Percentiles rank a stretch among this genome's conserved stretches.
Evolutionary conservation across 2,888 invertebrate species (phyloP).

Genomic region (Xylophagus ater): DNA sequence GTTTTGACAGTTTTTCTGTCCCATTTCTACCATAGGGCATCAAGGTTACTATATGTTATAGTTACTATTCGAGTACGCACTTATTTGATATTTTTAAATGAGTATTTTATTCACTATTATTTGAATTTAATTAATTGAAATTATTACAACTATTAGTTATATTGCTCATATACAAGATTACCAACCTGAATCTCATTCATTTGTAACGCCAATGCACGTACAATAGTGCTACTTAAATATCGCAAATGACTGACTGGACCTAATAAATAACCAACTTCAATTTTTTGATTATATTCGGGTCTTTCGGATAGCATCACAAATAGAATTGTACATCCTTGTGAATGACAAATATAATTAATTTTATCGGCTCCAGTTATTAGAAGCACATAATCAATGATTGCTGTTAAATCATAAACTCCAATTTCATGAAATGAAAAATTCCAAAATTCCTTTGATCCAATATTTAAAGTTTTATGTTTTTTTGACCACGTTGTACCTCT

Average conservation of each 20-base stretch:
- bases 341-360: slow-evolving; percentile 31
- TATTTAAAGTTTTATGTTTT: slow-evolving; percentile 26
- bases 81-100: no score
- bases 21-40: no score
- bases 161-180: no score
- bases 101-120: no score
- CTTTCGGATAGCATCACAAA: slow-evolving; percentile 25
- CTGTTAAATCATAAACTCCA: slow-evolving; percentile 30
- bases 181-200: slow-evolving; percentile 24
- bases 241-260: slow-evolving; percentile 32
- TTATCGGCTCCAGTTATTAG: slow-evolving; percentile 22
- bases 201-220: slow-evolving; percentile 25
- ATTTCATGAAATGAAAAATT: slow-evolving; percentile 36
- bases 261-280: slow-evolving; percentile 29
- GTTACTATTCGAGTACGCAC: no score
- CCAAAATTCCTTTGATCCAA: slow-evolving; percentile 28
- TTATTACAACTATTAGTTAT: no score
- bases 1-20: no score
- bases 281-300: slow-evolving; percentile 29
- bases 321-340: slow-evolving; percentile 30
- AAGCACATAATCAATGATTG: slow-evolving; percentile 29
- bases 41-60: no score
- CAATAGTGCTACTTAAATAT: slow-evolving; percentile 23
- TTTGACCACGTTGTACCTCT: slow-evolving; percentile 31
- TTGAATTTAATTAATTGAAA: no score